phyloP scores from a whole-genome alignment of 2,797 vertebrate genomes.

The Gambelia wislizenii region DNA sequence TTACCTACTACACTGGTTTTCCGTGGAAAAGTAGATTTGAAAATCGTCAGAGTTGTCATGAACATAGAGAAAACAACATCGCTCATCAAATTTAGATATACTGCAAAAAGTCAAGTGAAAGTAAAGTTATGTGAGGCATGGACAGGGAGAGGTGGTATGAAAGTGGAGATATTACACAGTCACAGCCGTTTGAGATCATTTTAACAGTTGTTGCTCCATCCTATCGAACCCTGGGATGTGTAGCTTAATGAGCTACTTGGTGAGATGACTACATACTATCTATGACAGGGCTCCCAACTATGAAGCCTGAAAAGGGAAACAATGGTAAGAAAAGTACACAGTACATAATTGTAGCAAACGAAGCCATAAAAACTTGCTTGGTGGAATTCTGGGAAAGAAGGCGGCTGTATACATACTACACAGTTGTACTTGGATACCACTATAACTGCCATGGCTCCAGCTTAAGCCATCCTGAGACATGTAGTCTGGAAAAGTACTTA shows the following conservation, averaged over 20 bases:
- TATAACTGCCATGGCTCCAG: no score
- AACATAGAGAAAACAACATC: constrained; percentile 96
- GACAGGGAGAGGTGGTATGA: no score
- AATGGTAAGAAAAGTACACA: neutral
- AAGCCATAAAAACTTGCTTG: neutral
- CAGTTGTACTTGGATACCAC: no score
- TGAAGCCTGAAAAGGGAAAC: neutral
- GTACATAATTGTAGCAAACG: neutral
- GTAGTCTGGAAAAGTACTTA: no score
- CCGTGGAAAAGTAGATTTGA: constrained; percentile 97
- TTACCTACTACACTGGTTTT: constrained; percentile 93
- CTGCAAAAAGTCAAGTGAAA: constrained; percentile 78
- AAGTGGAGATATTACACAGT: no score
- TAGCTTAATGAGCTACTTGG: no score
- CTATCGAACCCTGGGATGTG: no score
- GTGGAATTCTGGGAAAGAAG: neutral
- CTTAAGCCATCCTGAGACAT: no score
- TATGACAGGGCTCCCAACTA: neutral
- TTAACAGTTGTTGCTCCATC: no score
- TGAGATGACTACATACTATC: neutral
- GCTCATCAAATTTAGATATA: constrained; percentile 95
- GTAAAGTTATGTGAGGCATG: constrained; percentile 33
- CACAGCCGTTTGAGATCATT: no score
- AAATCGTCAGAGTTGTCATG: constrained; percentile 96
- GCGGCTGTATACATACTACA: no score